Base-by-base conservation (phyloP, 2,888 invertebrate species). In the Allolobophora icterica region DNA sequence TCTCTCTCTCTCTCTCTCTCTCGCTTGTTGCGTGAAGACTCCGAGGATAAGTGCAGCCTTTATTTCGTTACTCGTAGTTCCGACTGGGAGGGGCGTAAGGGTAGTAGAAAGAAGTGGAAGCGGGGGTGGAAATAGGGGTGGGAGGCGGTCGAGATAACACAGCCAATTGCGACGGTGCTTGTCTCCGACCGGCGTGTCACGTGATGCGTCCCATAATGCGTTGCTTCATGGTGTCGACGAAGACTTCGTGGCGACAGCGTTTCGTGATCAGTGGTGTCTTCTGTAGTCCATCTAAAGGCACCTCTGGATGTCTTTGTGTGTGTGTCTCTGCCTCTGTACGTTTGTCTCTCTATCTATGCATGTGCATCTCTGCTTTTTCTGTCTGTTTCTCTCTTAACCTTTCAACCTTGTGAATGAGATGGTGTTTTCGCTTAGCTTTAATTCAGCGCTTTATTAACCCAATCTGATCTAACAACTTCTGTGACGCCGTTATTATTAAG, bases 131-230 rank as follows among this genome's bases (percentile, higher is more conserved):
- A n/a, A 3, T 52, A 71, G 71, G n/a, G 71, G 8, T n/a, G 71
- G 1, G n/a, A 71, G 30, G 8, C n/a, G 11, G 11, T 71, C 71
- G 3, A n/a, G 11, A 4, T n/a, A 71, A 71, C 71, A 2, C 71
- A 71, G 71, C 71, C 71, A 71, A 71, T 71, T 71, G 71, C 30
- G 71, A 71, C n/a, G 71, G 71, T n/a, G 71, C 71, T 71, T 71
- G 71, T 71, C 71, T n/a, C n/a, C 71, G 71, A 11, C 71, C 71
- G 71, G n/a, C 71, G n/a, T n/a, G 71, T 30, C 71, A 71, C 71
- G 71, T 71, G 71, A 71, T n/a, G 71, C 71, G n/a, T 71, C 71
- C 71, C 71, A n/a, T 71, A 71, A 71, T 71, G 71, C 71, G n/a
- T 71, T n/a, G 71, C 71, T 71, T 71, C 71, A 71, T 71, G n/a